Evolutionary conservation across 2,797 vertebrate species (phyloP), one percentile per base, ranked within the genome.

Genomic region (Acipenser oxyrinchus): DNA sequence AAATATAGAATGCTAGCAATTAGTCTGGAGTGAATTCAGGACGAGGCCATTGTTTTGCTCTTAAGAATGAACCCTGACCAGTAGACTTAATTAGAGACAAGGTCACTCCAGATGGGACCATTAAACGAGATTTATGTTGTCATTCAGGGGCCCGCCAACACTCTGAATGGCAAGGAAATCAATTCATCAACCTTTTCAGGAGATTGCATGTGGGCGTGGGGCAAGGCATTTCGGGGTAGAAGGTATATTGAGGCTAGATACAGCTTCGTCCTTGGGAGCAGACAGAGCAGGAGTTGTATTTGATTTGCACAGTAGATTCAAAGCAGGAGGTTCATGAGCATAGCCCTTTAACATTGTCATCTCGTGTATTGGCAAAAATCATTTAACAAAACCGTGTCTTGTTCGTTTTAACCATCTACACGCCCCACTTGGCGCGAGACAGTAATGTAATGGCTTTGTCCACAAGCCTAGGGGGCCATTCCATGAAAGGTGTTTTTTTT

Each of bases 31-130:
- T 37, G 37, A 37, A 37, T 37, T 37, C 37, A 37, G 37, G 37
- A 37, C n/a, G 6, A 55, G n/a, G 60, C 60, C 18, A 37, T 48
- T 62, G 60, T 62, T 62, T 23, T 62, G 18, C 5, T 9, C 18
- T 18, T 37, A n/a, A 37, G 18, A 64, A 58, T 68, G 77, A 68
- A 76, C 76, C 76, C 74, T 79, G 74, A 66, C 72, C 77, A 74
- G 85, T 78, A 76, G 66, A 76, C 75, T 76, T 77, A 64, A 73
- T 82, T 74, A 81, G 48, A 65, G 75, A 78, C 83, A 87, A 87
- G 82, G 87, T 87, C 82, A 79, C 74, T 71, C 73, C 74, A 76
- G 72, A 80, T 82, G 62, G 15, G 73, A 76, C 75, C 71, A 72
- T 80, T 81, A 70, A 67, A 58, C 82, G 78, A 76, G 75, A 82